Base-by-base conservation (phyloP, 2,888 invertebrate species). In the Pheosia gnoma region DNA sequence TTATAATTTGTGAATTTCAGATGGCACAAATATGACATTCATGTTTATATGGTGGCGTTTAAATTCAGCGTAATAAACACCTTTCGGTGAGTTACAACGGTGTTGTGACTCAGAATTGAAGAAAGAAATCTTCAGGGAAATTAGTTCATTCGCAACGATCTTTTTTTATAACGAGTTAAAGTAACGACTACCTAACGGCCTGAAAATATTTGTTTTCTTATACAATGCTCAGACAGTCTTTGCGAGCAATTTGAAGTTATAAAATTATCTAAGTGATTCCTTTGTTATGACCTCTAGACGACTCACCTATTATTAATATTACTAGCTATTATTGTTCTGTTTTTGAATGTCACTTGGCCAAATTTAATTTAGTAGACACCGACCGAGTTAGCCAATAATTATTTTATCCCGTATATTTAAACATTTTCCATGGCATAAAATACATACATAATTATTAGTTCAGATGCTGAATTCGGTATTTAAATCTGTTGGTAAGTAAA, bases 111-210 rank as follows among this genome's bases (percentile, higher is more conserved):
- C n/a, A 41, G 63, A 72, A 75, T 70, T 73, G 71, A 71, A 74
- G 75, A 71, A 71, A 71, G 68, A 67, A 80, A 67, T 67, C 82
- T 78, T 71, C 63, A 59, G 81, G 77, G 79, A 81, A 82, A 82
- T 81, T 79, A 79, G 72, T 63, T 66, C 61, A 62, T 63, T 65
- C 62, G 72, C 62, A 63, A 69, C 65, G 62, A 75, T 66, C 58
- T 58, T 57, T 66, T 59, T 65, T 60, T 59, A 63, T 61, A 67
- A 65, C 53, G 59, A 68, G 71, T 62, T 69, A 47, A 57, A 66
- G 38, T 62, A 38, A 70, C 63, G 58, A 55, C 43, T 38, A 11
- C n/a, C 25, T 25, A 25, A 11, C 11, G 11, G 47, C n/a, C n/a
- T 47, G 25, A 45, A 10, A 51, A 39, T 47, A 9, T 11, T 36